These are phyloP conservation scores for Phenganax marumi DNA, from an alignment of 92 coral and sea anemone genomes.

Conservation along the genomic window DNA sequence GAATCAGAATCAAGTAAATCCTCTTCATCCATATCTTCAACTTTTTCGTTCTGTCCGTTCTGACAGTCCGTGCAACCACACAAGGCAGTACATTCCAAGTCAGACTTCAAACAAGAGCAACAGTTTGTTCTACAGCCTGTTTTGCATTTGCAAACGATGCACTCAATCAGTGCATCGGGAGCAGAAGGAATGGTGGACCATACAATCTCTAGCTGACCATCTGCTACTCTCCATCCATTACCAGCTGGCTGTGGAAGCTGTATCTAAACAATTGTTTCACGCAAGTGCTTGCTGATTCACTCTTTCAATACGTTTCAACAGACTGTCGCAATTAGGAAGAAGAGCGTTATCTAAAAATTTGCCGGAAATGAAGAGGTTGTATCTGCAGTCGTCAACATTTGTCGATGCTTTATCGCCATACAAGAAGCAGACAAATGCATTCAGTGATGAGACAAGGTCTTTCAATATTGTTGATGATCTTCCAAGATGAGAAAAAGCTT, in stretches of 20 bases:
- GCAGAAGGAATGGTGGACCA: slow-evolving; percentile 40
- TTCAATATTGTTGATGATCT: no score
- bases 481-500: no score
- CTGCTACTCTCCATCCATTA: slow-evolving; percentile 26
- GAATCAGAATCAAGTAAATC: no score
- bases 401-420: no score
- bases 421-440: no score
- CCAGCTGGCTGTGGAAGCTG: slow-evolving; percentile 34
- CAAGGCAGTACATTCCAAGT: slow-evolving; percentile 34
- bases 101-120: slow-evolving; percentile 34
- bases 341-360: slow-evolving; percentile 36
- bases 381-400: background rate
- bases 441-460: no score
- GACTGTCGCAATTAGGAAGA: no score
- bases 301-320: slow-evolving; percentile 7
- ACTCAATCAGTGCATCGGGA: slow-evolving; percentile 39
- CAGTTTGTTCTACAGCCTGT: slow-evolving; percentile 33
- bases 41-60: no score
- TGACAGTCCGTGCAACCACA: background rate
- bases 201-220: background rate
- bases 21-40: no score
- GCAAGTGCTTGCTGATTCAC: slow-evolving; percentile 35
- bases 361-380: slow-evolving; percentile 34
- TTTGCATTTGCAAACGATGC: slow-evolving; percentile 32
- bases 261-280: slow-evolving; percentile 31